Evolutionary conservation across 92 coral and sea anemone genomes (phyloP), one percentile per base, ranked within the genome.

Genomic region (Paramuricea clavata): DNA sequence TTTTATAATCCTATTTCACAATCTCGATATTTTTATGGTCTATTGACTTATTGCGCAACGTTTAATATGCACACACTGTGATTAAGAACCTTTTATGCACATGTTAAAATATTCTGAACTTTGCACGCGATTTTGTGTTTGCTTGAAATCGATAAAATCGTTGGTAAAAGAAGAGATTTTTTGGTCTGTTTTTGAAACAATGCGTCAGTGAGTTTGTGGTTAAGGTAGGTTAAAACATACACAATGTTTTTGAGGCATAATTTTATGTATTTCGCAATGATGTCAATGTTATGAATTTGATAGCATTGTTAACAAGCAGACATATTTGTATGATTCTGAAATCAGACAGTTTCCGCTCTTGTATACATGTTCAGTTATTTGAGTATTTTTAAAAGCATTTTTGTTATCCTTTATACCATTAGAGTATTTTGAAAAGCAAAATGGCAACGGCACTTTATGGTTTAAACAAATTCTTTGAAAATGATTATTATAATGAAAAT

Each of bases 71-170:
- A 33, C 41, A 65, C 21, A 31, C 31, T 65, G 39, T 11, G 33
- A 60, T 22, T 60, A 22, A 28, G 12, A 0, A 65, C 72, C 72
- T 27, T 65, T 65, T 65, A 65, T 65, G 72, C 72, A 65, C 72
- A 65, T 65, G 72, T 65, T 31, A 30, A 64, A 65, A 27, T 3
- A 65, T 31, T 31, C 17, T 15, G 39, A 28, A 28, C 17, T 30
- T 2, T 13, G 41, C 17, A 65, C 41, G 72, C 72, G 39, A 65
- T 31, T 27, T 65, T 31, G 21, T 65, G 72, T 65, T 54, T 65
- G 41, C 23, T 65, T 28, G 17, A 65, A 65, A 65, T 28, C 36
- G 41, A 26, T 31, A 31, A 65, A 65, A 27, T 65, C 72, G 36
- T 33, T 28, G 72, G 23, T 31, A 0, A 65, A 65, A 26, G 39